Percentiles rank a stretch among this genome's conserved stretches.
phyloP scores from a whole-genome alignment of 2,113 vertebrate genomes.

The Indri indri region DNA sequence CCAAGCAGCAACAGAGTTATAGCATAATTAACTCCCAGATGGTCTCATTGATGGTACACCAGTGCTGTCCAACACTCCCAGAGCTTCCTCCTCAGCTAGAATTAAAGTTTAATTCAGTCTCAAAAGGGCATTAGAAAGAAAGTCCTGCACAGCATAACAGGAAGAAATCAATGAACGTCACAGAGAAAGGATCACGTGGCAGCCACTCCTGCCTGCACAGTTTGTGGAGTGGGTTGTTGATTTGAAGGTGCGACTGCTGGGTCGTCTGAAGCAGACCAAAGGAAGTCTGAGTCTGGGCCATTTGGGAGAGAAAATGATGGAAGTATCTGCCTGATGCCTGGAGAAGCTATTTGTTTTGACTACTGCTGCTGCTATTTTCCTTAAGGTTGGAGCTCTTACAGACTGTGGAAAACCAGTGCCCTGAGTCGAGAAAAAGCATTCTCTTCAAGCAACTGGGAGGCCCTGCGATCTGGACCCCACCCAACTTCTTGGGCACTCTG shows the following conservation, averaged over 20 bases:
- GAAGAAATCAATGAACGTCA: conserved; percentile 59
- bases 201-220: background rate
- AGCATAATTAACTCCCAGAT: conserved; percentile 78
- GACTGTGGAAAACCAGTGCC: background rate
- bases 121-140: conserved; percentile 69
- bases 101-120: conserved; percentile 80
- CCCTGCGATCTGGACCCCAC: background rate
- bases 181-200: background rate
- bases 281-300: conserved; percentile 58
- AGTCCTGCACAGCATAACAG: conserved; percentile 37
- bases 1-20: conserved; percentile 56
- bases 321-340: conserved; percentile 62
- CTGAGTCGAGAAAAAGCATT: background rate
- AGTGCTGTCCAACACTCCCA: conserved; percentile 31
- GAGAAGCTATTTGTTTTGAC: conserved; percentile 72
- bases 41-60: conserved; percentile 37
- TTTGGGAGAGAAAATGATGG: conserved; percentile 49
- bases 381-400: conserved; percentile 1
- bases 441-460: background rate
- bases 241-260: background rate
- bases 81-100: conserved; percentile 61
- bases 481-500: fast-evolving
- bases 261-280: background rate
- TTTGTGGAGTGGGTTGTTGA: background rate
- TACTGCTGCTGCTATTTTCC: conserved; percentile 47